phyloP scores from a whole-genome alignment of 2,797 vertebrate species.

The Acipenser transmontanus region DNA sequence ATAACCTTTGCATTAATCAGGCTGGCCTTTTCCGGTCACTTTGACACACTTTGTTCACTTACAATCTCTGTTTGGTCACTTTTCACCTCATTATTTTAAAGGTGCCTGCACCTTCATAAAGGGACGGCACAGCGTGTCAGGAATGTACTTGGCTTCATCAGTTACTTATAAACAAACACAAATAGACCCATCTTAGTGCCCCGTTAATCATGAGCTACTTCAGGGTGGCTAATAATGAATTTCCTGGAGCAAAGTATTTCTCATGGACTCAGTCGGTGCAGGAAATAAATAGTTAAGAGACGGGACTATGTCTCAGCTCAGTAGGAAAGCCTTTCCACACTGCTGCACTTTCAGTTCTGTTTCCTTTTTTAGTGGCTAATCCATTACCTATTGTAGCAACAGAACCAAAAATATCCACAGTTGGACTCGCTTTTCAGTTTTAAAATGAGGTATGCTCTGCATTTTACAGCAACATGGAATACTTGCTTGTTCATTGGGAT shows the following conservation, averaged over 20 bases:
- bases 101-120: not conserved
- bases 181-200: not conserved
- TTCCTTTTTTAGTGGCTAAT: not conserved
- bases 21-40: too few relatives aligned
- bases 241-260: not conserved
- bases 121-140: not conserved
- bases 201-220: not conserved
- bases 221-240: not conserved
- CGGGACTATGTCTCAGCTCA: not conserved
- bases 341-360: not conserved
- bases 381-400: not conserved
- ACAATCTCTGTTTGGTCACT: too few relatives aligned
- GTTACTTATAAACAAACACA: conserved; percentile 8
- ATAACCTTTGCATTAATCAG: too few relatives aligned
- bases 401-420: not conserved
- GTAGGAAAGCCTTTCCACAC: conserved; percentile 1
- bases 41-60: too few relatives aligned
- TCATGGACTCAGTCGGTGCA: not conserved
- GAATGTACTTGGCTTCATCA: not conserved
- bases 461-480: too few relatives aligned
- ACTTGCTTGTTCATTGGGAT: not conserved
- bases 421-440: too few relatives aligned
- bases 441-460: too few relatives aligned
- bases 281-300: conserved; percentile 1
- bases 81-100: not conserved